Conservation (phyloP, 2,888 invertebrate genomes). For the Eupithecia subumbrata region DNA sequence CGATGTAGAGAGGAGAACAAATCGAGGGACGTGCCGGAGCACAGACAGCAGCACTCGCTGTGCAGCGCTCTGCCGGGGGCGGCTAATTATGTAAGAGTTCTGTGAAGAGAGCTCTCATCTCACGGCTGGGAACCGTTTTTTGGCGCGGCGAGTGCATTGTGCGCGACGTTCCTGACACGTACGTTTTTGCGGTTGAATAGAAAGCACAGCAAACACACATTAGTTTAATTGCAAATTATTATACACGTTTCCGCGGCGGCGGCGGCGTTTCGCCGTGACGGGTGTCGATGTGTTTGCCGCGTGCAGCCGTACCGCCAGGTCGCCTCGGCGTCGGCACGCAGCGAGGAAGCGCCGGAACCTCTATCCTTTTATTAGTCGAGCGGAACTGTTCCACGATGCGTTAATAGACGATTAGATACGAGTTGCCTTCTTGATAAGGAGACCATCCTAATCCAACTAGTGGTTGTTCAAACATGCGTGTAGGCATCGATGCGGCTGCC, state of each 20-base stretch:
- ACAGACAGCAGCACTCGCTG: no score
- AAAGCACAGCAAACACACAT: constrained; percentile 44
- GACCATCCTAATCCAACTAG: no score
- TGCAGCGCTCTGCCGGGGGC: constrained; percentile 18
- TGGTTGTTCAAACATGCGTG: not conserved
- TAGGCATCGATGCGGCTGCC: not conserved
- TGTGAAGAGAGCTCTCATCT: constrained; percentile 38
- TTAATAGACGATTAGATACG: not conserved
- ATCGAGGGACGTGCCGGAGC: constrained; percentile 26
- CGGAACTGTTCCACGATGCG: constrained; percentile 12
- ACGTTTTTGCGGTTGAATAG: constrained; percentile 53
- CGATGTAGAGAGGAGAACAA: constrained; percentile 15
- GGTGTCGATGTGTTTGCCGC: constrained; percentile 17
- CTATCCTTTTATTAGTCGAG: not conserved
- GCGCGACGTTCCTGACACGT: constrained; percentile 38
- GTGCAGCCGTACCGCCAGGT: not conserved
- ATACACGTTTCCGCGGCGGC: constrained; percentile 47
- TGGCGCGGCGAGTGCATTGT: constrained; percentile 44
- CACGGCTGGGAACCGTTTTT: constrained; percentile 58
- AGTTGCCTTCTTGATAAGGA: not conserved
- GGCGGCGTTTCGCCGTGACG: constrained; percentile 26
- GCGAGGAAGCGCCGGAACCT: constrained; percentile 18
- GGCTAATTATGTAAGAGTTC: constrained; percentile 20
- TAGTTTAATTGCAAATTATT: constrained; percentile 51
- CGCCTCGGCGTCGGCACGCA: not conserved